Conservation (phyloP, 2,888 invertebrate species). For the Leptopilina myrica region DNA sequence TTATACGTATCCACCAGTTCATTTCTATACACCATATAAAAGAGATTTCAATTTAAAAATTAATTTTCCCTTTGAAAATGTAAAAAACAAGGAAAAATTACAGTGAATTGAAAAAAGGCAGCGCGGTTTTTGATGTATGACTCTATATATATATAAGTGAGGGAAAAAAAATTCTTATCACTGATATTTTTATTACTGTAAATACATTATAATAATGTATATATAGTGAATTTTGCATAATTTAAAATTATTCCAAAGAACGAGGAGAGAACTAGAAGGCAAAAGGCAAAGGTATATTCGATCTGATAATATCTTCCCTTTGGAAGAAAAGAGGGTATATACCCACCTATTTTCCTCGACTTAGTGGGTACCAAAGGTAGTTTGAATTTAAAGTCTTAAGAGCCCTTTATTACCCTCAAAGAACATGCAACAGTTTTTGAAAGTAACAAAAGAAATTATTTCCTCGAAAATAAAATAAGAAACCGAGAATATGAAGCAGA, state of each 20-base stretch:
- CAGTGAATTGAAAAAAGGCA: background rate
- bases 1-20: too few species aligned
- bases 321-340: constrained; percentile 1
- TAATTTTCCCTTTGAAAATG: background rate
- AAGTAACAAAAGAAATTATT: constrained; percentile 5
- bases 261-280: constrained; percentile 14
- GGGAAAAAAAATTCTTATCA: background rate
- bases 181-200: background rate
- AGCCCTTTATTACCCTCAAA: constrained; percentile 9
- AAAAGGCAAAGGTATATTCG: constrained; percentile 31
- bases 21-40: background rate
- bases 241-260: constrained; percentile 9
- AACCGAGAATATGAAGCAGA: too few species aligned
- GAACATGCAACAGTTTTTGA: constrained; percentile 16
- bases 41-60: background rate
- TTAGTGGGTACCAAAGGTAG: constrained; percentile 3
- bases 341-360: constrained; percentile 25
- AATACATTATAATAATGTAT: background rate
- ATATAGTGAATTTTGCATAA: background rate
- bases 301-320: constrained; percentile 30
- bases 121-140: background rate
- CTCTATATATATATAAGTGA: background rate
- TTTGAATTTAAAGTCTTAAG: constrained; percentile 17
- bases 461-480: background rate
- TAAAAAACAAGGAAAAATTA: background rate